phyloP scores from a whole-genome alignment of 1,140 invertebrate species.

The Drosophila funebris region DNA sequence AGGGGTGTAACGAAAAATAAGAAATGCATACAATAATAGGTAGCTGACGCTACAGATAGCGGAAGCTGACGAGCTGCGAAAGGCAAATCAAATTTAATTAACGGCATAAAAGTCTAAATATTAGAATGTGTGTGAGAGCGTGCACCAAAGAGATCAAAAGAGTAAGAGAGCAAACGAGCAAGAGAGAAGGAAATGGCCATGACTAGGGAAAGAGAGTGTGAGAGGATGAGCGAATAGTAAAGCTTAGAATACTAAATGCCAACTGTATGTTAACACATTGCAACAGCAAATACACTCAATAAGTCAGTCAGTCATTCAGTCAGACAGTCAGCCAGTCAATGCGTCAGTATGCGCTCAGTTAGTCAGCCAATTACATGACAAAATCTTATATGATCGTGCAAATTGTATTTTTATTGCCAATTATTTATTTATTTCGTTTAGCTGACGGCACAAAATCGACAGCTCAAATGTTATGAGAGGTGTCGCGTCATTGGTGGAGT shows the following conservation, averaged over 20 bases:
- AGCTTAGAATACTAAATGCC: constrained; percentile 28
- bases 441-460: constrained; percentile 31
- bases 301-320: constrained; percentile 14
- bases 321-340: constrained; percentile 21
- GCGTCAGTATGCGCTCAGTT: constrained; percentile 31
- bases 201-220: constrained; percentile 13
- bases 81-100: constrained; percentile 75
- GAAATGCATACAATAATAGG: constrained; percentile 21
- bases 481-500: constrained; percentile 6
- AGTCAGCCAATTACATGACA: constrained; percentile 58
- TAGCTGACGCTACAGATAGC: constrained; percentile 24
- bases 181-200: too few species aligned
- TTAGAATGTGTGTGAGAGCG: background rate
- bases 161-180: too few species aligned
- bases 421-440: constrained; percentile 80
- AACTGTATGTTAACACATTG: constrained; percentile 34
- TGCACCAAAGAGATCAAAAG: background rate
- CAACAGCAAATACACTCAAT: constrained; percentile 33
- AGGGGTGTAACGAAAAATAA: constrained; percentile 9
- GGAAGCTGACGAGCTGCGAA: constrained; percentile 43
- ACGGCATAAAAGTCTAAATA: constrained; percentile 41
- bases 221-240: constrained; percentile 1
- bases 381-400: constrained; percentile 77
- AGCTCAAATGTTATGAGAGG: constrained; percentile 33
- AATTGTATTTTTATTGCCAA: constrained; percentile 81